Conservation (phyloP, 2,113 vertebrate genomes). For the Lipophrys pholis region DNA sequence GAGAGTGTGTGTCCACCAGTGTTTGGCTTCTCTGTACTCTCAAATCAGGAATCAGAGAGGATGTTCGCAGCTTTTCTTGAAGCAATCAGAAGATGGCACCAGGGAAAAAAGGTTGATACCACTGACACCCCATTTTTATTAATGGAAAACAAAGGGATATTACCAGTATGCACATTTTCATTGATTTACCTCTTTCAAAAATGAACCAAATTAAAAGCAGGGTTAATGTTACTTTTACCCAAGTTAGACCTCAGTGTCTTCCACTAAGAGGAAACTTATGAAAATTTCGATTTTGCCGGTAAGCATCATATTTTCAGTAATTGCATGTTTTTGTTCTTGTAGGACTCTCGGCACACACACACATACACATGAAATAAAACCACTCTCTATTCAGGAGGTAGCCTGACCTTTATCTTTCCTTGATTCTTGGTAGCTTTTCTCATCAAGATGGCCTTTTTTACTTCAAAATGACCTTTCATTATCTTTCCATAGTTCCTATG, state of each 20-base stretch:
- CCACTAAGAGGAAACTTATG: conserved; percentile 22
- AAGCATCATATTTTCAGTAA: background rate
- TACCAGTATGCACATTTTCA: no score
- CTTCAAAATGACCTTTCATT: conserved; percentile 47
- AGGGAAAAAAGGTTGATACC: no score
- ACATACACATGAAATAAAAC: conserved; percentile 6
- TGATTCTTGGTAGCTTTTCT: conserved; percentile 14
- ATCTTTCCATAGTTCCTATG: conserved; percentile 6
- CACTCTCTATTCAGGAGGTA: conserved; percentile 7
- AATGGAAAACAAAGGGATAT: no score
- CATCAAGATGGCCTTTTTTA: conserved; percentile 37
- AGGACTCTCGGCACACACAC: no score
- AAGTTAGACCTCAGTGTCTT: conserved; percentile 1
- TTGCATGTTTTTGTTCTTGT: conserved; percentile 7
- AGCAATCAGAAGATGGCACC: no score
- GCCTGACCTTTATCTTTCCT: conserved; percentile 49
- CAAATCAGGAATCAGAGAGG: no score
- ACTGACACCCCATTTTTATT: no score
- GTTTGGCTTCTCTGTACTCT: no score
- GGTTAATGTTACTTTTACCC: conserved; percentile 16
- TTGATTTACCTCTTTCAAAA: no score
- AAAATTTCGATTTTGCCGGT: conserved; percentile 5
- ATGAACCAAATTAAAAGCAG: background rate
- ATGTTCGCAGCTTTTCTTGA: no score
- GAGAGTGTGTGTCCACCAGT: no score